A percentile compares a stretch with the other conserved stretches of the same genome.
These are phyloP conservation scores for Pedicia rivosa DNA, from an alignment of 2,888 invertebrate genomes.

Conservation along the genomic window DNA sequence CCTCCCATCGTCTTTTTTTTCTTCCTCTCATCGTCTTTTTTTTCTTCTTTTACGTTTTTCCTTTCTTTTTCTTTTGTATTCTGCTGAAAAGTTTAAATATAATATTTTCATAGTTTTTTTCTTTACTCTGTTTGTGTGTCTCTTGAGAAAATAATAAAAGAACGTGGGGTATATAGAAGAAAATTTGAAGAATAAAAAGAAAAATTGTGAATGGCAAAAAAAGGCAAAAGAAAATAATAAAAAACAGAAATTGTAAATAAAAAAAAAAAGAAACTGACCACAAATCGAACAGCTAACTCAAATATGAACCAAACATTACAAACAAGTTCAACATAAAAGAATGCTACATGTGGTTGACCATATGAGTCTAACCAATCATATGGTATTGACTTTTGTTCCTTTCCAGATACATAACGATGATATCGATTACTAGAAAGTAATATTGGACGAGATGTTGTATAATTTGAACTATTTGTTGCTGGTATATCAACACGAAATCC, in stretches of 20 bases:
- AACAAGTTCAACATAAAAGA: slow-evolving; percentile 82
- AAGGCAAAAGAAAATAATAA: too few species aligned
- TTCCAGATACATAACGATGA: not conserved
- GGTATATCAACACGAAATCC: slow-evolving; percentile 51
- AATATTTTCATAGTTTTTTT: too few species aligned
- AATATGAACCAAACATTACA: slow-evolving; percentile 96
- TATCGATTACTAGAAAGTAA: slow-evolving; percentile 15
- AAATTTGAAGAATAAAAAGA: not conserved
- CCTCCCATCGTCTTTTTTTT: too few species aligned
- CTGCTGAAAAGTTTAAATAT: too few species aligned
- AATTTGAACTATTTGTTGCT: slow-evolving; percentile 2
- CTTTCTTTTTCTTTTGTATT: too few species aligned
- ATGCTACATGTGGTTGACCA: slow-evolving; percentile 52
- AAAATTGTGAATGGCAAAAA: not conserved
- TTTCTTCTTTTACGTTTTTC: too few species aligned
- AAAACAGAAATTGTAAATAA: too few species aligned
- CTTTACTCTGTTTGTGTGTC: too few species aligned
- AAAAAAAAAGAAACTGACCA: slow-evolving; percentile 71
- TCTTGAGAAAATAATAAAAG: too few species aligned
- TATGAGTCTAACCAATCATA: slow-evolving; percentile 35
- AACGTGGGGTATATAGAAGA: not conserved
- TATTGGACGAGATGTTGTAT: slow-evolving; percentile 9
- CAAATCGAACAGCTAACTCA: slow-evolving; percentile 71
- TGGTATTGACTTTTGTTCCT: slow-evolving; percentile 6
- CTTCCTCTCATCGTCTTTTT: too few species aligned